These are phyloP conservation scores for Pangasianodon hypophthalmus DNA, from an alignment of 2,113 vertebrate species.

Conservation along the genomic window DNA sequence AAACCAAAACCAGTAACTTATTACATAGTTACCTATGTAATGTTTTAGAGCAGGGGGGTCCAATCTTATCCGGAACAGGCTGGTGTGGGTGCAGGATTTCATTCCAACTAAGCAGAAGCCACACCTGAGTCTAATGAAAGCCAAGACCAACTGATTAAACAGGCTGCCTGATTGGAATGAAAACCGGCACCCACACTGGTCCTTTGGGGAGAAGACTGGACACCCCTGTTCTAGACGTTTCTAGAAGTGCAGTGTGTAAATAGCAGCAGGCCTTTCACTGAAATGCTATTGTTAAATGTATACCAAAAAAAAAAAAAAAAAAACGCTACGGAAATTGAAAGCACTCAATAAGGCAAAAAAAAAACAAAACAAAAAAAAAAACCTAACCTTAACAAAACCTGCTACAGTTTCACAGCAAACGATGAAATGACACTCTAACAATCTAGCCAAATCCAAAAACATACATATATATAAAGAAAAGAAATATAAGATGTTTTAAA, in stretches of 20 bases:
- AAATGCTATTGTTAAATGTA: conserved; percentile 3
- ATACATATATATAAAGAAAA: not conserved
- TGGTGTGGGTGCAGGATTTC: too few relatives aligned
- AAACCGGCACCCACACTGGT: too few relatives aligned
- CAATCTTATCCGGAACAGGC: too few relatives aligned
- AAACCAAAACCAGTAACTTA: not conserved
- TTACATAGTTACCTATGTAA: not conserved
- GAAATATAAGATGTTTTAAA: not conserved
- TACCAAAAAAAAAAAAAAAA: not conserved
- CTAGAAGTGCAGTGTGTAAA: conserved; percentile 21
- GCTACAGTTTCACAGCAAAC: not conserved
- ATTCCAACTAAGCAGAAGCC: too few relatives aligned
- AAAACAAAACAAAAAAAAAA: not conserved
- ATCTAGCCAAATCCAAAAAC: not conserved
- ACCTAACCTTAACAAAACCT: not conserved
- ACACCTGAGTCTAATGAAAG: too few relatives aligned
- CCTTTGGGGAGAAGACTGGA: too few relatives aligned
- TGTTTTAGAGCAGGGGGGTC: too few relatives aligned
- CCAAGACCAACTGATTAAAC: too few relatives aligned
- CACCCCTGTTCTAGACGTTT: not conserved
- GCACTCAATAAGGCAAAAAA: not conserved
- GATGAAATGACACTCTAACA: not conserved
- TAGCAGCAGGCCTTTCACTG: conserved; percentile 15
- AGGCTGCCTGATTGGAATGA: too few relatives aligned
- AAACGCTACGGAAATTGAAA: not conserved